Conservation (phyloP, 2,113 vertebrate species). For the Psilopogon haemacephalus region DNA sequence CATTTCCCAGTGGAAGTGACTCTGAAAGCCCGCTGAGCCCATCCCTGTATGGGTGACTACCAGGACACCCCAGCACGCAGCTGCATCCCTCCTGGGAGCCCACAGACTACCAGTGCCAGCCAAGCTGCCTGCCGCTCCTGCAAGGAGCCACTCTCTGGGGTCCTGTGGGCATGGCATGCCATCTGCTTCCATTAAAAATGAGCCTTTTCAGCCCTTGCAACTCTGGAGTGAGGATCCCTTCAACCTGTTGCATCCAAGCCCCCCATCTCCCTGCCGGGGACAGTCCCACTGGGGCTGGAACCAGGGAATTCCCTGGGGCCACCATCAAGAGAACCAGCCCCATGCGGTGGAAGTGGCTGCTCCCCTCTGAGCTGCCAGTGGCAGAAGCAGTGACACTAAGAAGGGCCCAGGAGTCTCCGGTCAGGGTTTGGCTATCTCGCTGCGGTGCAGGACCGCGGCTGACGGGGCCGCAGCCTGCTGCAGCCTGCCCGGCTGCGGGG, state of each 20-base stretch:
- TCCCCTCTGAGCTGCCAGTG: not conserved
- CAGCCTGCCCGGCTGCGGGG: not conserved
- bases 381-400: not conserved
- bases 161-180: not conserved
- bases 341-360: rapidly evolving
- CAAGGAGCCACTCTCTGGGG: rapidly evolving
- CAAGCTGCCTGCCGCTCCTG: rapidly evolving
- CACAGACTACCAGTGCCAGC: rapidly evolving
- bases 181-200: conserved; percentile 17
- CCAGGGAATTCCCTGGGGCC: not conserved
- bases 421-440: too few relatives aligned
- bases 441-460: not conserved
- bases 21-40: conserved; percentile 21
- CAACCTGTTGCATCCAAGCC: rapidly evolving
- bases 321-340: rapidly evolving
- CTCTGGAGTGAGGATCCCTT: not conserved
- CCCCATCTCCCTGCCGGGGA: rapidly evolving
- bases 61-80: rapidly evolving
- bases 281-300: not conserved
- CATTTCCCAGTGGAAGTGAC: conserved; percentile 86
- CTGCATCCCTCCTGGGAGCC: rapidly evolving
- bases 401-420: not conserved
- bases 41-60: rapidly evolving
- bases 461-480: not conserved
- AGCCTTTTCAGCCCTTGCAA: not conserved